Conservation (phyloP, 2,797 vertebrate genomes). For the Cynopterus sphinx region DNA sequence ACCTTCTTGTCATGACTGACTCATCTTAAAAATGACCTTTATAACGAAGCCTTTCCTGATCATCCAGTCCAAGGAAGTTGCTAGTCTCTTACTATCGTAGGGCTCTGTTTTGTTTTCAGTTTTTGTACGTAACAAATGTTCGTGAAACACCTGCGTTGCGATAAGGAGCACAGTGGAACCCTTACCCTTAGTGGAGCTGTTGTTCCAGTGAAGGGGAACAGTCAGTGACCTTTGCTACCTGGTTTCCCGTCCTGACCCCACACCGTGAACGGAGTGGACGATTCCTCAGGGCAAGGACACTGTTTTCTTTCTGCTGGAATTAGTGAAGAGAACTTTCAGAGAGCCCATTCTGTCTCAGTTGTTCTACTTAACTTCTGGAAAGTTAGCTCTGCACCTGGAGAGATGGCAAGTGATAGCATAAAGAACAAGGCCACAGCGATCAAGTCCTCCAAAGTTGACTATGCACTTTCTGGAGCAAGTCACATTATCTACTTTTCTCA, state of each 20-base stretch:
- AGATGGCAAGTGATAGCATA: neutral
- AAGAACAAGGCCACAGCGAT: neutral
- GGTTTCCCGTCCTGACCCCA: fast-evolving
- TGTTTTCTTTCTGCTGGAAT: neutral
- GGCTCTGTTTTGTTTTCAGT: neutral
- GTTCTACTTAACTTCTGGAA: neutral
- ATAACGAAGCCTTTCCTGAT: neutral
- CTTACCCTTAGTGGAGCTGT: neutral
- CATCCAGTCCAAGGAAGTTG: neutral
- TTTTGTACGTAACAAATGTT: neutral
- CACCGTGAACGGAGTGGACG: too few relatives aligned
- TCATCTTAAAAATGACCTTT: neutral
- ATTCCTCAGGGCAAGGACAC: neutral
- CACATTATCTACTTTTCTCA: neutral
- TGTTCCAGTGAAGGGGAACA: neutral
- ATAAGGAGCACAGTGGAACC: neutral
- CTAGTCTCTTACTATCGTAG: neutral
- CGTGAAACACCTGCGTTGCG: neutral
- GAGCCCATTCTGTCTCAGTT: neutral
- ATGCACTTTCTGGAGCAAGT: neutral
- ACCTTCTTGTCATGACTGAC: neutral
- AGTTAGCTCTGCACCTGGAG: neutral
- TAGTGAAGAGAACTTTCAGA: neutral
- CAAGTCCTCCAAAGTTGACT: neutral
- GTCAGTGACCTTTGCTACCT: neutral